Evolutionary conservation across 2,888 invertebrate genomes (phyloP).

Genomic region (Microchrysa polita): DNA sequence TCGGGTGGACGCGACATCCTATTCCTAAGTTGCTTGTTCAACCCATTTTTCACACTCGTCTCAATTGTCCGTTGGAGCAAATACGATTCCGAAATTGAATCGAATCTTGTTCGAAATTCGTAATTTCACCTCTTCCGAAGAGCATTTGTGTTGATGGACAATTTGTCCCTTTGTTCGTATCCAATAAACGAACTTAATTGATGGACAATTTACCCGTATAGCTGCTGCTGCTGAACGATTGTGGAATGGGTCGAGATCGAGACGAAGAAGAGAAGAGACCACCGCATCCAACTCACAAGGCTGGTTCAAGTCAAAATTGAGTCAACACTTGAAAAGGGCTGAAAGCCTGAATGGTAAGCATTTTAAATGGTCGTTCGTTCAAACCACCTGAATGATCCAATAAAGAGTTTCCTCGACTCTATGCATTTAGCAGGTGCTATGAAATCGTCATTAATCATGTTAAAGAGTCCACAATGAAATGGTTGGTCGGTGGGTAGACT

Average conservation of each 20-base stretch:
- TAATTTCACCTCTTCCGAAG: conserved; percentile 1
- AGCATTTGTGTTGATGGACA: not conserved
- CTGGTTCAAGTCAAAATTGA: not conserved
- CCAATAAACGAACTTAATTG: conserved; percentile 33
- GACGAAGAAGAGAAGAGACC: too few species aligned
- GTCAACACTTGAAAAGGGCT: not conserved
- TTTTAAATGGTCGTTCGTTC: not conserved
- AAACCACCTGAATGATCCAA: too few species aligned
- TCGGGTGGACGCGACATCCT: not conserved
- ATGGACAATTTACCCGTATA: conserved; percentile 35
- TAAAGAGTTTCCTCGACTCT: not conserved
- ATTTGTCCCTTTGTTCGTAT: conserved; percentile 26
- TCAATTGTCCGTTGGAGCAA: not conserved
- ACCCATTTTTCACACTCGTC: not conserved
- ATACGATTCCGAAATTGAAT: not conserved
- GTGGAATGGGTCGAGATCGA: not conserved
- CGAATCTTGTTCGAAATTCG: not conserved
- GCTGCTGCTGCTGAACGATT: not conserved
- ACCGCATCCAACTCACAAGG: not conserved
- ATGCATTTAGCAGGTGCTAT: conserved; percentile 14
- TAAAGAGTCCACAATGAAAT: not conserved
- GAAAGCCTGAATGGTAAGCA: not conserved
- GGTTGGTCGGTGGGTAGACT: not conserved
- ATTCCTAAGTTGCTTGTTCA: not conserved
- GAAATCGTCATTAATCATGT: conserved; percentile 28